A percentile compares a stretch with the other conserved stretches of the same genome.
Conservation (phyloP, 2,113 vertebrate genomes). For the Uropsilus gracilis region DNA sequence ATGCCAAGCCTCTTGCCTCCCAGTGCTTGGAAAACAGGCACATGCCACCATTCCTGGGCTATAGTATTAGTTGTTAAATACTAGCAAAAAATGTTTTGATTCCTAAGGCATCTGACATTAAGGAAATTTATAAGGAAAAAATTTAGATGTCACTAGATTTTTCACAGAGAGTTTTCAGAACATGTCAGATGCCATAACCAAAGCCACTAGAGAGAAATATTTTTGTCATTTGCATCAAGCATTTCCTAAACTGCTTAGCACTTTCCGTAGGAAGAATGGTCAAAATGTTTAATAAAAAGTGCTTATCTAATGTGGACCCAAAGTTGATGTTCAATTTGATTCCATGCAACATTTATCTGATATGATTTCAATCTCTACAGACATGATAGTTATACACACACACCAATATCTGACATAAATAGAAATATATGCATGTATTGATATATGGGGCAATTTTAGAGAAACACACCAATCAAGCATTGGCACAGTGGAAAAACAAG, state of each 20-base stretch:
- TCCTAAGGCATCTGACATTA: not conserved
- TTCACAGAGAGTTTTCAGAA: not conserved
- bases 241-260: not conserved
- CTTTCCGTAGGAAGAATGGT: not conserved
- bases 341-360: not conserved
- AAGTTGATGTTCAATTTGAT: not conserved
- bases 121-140: constrained; percentile 2
- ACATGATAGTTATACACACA: not conserved
- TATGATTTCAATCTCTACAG: not conserved
- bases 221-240: not conserved
- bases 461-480: not conserved
- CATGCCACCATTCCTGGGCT: too few species aligned
- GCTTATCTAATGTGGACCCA: not conserved
- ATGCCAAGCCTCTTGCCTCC: too few species aligned
- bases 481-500: not conserved
- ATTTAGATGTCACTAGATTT: not conserved
- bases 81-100: not conserved
- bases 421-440: not conserved
- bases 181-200: not conserved
- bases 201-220: not conserved
- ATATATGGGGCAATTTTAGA: not conserved
- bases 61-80: too few species aligned
- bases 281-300: not conserved
- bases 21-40: too few species aligned
- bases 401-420: not conserved